Percentiles rank a stretch among this genome's conserved stretches.
phyloP scores from a whole-genome alignment of 2,113 vertebrate species.

The Cyanocitta stelleri region DNA sequence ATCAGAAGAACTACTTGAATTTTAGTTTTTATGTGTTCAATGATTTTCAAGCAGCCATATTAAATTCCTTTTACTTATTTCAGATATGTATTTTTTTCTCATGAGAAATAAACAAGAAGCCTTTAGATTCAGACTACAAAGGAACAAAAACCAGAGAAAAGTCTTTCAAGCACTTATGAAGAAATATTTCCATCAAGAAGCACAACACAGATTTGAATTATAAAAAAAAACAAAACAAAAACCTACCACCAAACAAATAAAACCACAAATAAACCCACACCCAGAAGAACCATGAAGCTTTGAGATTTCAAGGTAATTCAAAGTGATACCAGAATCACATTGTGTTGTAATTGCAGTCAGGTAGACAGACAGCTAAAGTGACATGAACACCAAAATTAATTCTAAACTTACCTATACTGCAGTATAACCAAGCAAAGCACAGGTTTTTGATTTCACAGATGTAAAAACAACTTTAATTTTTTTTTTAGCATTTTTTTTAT shows the following conservation, averaged over 20 bases:
- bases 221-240: neutral
- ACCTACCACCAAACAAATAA: neutral
- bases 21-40: neutral
- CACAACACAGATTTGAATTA: neutral
- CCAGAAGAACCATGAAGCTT: neutral
- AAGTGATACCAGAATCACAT: neutral
- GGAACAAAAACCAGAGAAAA: neutral
- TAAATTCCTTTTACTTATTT: neutral
- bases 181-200: neutral
- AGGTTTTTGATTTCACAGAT: neutral
- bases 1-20: neutral
- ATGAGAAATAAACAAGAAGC: neutral
- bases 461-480: neutral
- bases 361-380: neutral
- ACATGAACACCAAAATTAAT: neutral
- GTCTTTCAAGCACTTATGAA: neutral
- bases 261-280: neutral
- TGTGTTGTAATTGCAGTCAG: neutral
- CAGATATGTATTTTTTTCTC: neutral
- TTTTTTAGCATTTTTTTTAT: neutral
- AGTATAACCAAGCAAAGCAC: neutral
- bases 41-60: neutral
- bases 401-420: neutral
- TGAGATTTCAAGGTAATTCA: neutral
- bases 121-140: neutral